A percentile compares a stretch with the other conserved stretches of the same genome.
Conservation (phyloP, 2,888 invertebrate species). For the Drosophila formosana region DNA sequence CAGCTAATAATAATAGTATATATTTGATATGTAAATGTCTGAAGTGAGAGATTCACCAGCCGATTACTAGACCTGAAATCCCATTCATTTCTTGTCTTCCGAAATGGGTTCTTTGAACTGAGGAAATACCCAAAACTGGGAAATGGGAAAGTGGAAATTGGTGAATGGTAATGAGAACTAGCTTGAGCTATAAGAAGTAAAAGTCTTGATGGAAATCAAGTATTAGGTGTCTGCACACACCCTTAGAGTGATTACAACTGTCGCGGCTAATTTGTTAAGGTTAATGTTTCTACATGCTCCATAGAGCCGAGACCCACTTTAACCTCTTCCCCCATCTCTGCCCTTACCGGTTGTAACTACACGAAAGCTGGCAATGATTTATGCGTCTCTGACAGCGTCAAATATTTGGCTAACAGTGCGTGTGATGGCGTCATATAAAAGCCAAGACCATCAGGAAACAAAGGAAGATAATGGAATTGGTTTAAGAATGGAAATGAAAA, state of each 20-base stretch:
- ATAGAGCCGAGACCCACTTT: background rate
- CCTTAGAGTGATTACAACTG: constrained; percentile 33
- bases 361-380: constrained; percentile 61
- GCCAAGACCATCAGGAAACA: constrained; percentile 11
- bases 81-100: background rate
- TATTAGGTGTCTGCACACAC: constrained; percentile 12
- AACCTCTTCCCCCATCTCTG: background rate
- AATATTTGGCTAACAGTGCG: constrained; percentile 50
- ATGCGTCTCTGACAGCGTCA: constrained; percentile 51
- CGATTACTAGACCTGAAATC: constrained; percentile 37
- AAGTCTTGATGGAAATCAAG: constrained; percentile 12
- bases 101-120: constrained; percentile 56
- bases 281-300: constrained; percentile 12
- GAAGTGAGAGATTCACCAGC: constrained; percentile 24
- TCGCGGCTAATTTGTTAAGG: constrained; percentile 30
- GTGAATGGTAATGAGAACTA: constrained; percentile 3
- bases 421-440: constrained; percentile 70
- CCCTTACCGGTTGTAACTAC: constrained; percentile 7
- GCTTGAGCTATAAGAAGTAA: constrained; percentile 3
- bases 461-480: background rate
- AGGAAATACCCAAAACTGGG: constrained; percentile 20
- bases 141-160: constrained; percentile 17
- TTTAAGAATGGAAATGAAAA: background rate
- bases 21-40: constrained; percentile 63
- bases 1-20: constrained; percentile 36